phyloP scores from a whole-genome alignment of 2,113 vertebrate species.

The Varanus komodoensis region DNA sequence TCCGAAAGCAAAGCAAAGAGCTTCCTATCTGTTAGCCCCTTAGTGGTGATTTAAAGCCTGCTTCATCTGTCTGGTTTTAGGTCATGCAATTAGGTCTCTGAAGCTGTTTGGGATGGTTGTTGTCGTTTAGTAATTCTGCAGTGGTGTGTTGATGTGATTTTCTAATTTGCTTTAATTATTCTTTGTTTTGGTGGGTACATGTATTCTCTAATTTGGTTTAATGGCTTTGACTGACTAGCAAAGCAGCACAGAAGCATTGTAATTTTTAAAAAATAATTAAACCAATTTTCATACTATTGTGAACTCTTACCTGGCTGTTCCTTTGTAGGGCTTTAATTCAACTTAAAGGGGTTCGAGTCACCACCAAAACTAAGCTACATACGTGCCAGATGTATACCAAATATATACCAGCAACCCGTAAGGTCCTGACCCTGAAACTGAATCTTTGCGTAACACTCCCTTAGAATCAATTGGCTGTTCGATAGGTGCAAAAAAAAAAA shows the following conservation, averaged over 20 bases:
- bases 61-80: background rate
- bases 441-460: background rate
- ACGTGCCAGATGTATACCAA: conserved; percentile 28
- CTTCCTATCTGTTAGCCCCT: background rate
- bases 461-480: background rate
- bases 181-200: background rate
- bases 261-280: background rate
- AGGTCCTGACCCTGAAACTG: conserved; percentile 17
- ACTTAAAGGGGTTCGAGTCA: background rate
- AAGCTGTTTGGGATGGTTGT: background rate
- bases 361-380: background rate
- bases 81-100: background rate
- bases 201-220: background rate
- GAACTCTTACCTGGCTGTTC: background rate
- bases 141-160: background rate
- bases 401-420: background rate
- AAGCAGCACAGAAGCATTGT: background rate
- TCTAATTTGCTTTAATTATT: background rate
- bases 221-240: background rate
- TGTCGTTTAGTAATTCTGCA: background rate
- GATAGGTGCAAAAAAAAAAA: background rate
- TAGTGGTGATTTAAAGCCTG: background rate
- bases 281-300: background rate
- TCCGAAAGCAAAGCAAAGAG: background rate
- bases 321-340: background rate